Evolutionary conservation across 2,888 invertebrate genomes (phyloP).

Genomic region (Rapana venosa): DNA sequence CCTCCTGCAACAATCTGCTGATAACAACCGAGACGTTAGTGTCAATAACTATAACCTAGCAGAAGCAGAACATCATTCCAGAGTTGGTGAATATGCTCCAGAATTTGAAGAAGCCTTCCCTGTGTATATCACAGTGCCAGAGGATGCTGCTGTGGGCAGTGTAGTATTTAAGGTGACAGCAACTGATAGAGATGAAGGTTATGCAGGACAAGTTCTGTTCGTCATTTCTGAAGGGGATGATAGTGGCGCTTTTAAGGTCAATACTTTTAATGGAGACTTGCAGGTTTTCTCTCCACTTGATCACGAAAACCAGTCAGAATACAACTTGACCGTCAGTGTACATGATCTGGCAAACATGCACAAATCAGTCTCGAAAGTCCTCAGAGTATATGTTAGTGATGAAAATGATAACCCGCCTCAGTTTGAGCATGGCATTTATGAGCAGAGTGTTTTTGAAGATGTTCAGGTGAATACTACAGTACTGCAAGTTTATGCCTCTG

Average conservation of each 20-base stretch:
- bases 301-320: slow-evolving; percentile 90
- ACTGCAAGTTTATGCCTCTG: slow-evolving; percentile 90
- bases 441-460: slow-evolving; percentile 88
- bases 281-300: slow-evolving; percentile 90
- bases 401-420: slow-evolving; percentile 73
- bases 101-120: slow-evolving; percentile 90
- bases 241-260: slow-evolving; percentile 91
- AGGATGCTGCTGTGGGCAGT: slow-evolving; percentile 73
- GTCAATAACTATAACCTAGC: slow-evolving; percentile 59
- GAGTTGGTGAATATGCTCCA: slow-evolving; percentile 83
- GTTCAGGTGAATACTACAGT: slow-evolving; percentile 90
- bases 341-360: slow-evolving; percentile 65
- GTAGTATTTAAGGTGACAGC: slow-evolving; percentile 75
- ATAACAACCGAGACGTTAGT: slow-evolving; percentile 68
- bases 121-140: slow-evolving; percentile 82
- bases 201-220: slow-evolving; percentile 71
- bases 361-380: slow-evolving; percentile 52
- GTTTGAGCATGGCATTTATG: slow-evolving; percentile 77
- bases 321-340: slow-evolving; percentile 80
- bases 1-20: slow-evolving; percentile 88
- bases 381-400: slow-evolving; percentile 63
- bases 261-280: slow-evolving; percentile 92
- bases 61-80: slow-evolving; percentile 16
- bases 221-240: slow-evolving; percentile 85
- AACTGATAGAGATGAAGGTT: slow-evolving; percentile 66